phyloP scores from a whole-genome alignment of 2,113 vertebrate genomes.

The Sprattus sprattus region DNA sequence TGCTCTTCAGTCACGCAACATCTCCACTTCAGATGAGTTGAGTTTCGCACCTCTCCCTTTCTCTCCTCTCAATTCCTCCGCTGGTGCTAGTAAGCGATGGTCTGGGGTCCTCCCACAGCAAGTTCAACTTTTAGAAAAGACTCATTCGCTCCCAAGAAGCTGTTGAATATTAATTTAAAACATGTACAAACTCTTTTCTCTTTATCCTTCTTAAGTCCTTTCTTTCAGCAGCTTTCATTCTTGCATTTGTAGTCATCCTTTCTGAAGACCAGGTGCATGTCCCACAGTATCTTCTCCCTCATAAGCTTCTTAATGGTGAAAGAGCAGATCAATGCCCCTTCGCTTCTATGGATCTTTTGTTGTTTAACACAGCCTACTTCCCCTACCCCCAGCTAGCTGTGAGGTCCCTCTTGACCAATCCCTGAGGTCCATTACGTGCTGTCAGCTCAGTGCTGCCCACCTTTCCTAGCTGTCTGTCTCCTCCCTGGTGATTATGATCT shows the following conservation, averaged over 20 bases:
- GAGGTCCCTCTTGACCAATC: not conserved
- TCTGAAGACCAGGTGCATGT: not conserved
- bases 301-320: not conserved
- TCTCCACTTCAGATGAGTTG: not conserved
- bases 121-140: not conserved
- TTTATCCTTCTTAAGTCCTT: not conserved
- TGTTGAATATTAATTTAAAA: conserved; percentile 12
- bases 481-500: not conserved
- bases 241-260: not conserved
- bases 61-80: not conserved
- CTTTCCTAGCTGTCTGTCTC: conserved; percentile 26
- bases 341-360: not conserved
- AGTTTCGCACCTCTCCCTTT: conserved; percentile 5
- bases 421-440: not conserved
- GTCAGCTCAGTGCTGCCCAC: not conserved
- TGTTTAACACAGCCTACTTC: not conserved
- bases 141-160: conserved; percentile 23
- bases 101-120: not conserved
- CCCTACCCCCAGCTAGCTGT: not conserved
- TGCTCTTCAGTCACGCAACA: not conserved
- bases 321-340: not conserved
- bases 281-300: not conserved
- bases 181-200: not conserved
- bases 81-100: not conserved
- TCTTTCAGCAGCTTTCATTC: not conserved